These are phyloP conservation scores for Buphagus erythrorhynchus DNA, from an alignment of 2,797 vertebrate species.

Conservation along the genomic window DNA sequence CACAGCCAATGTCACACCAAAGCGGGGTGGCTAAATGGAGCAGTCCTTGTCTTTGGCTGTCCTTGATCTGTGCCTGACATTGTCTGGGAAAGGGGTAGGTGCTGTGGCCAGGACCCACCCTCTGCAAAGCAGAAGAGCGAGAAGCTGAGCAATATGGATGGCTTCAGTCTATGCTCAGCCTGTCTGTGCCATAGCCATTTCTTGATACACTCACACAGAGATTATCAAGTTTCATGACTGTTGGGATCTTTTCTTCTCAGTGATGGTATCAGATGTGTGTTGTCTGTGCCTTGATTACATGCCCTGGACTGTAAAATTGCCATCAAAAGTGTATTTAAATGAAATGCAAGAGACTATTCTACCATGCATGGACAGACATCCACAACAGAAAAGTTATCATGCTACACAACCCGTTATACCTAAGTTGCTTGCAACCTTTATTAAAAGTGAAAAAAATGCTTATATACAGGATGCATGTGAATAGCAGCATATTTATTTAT, in stretches of 20 bases:
- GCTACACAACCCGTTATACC: background rate
- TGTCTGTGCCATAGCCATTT: background rate
- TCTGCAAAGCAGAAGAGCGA: background rate
- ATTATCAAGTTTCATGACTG: background rate
- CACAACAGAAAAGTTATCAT: background rate
- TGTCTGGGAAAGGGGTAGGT: background rate
- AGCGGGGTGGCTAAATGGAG: background rate
- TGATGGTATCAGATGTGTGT: background rate
- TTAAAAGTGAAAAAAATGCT: background rate
- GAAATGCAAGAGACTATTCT: background rate
- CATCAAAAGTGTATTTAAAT: background rate
- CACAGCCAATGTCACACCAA: background rate
- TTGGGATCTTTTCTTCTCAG: background rate
- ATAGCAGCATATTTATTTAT: background rate
- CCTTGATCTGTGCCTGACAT: background rate
- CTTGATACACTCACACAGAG: background rate
- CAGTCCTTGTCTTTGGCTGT: background rate
- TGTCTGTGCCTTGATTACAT: background rate
- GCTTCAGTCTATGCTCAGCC: background rate
- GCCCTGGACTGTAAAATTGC: background rate
- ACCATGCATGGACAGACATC: fast-evolving
- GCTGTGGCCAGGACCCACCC: background rate
- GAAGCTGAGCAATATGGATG: fast-evolving
- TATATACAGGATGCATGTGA: background rate
- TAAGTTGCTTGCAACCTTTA: background rate